Conservation (phyloP, 2,113 vertebrate genomes). For the Apteryx owenii region DNA sequence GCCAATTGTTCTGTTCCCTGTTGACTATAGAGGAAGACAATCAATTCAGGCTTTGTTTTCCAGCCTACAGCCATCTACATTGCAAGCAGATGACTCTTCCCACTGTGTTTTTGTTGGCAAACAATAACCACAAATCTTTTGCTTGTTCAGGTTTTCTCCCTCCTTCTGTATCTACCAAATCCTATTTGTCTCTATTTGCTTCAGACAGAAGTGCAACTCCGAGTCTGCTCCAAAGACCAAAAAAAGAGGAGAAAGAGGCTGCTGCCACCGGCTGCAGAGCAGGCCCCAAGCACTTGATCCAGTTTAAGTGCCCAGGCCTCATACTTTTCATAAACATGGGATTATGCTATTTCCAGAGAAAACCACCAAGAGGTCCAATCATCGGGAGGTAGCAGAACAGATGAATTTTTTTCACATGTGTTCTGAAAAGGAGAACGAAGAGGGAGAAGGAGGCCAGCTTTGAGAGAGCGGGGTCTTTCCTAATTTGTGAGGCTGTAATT, state of each 20-base stretch:
- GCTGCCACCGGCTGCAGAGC: not conserved
- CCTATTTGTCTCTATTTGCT: not conserved
- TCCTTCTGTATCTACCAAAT: not conserved
- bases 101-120: conserved; percentile 15
- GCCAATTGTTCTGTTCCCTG: not conserved
- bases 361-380: not conserved
- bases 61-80: not conserved
- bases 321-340: not conserved
- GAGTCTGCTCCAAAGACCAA: not conserved
- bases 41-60: conserved; percentile 56
- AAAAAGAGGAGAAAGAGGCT: not conserved
- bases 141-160: not conserved
- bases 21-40: not conserved
- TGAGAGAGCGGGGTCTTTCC: not conserved
- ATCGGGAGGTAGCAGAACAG: rapidly evolving
- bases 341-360: not conserved
- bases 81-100: not conserved
- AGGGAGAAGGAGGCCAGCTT: not conserved
- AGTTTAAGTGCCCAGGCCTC: not conserved
- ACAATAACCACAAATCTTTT: not conserved
- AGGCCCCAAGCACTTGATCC: not conserved
- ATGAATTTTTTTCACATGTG: not conserved
- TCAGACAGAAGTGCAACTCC: not conserved
- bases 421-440: not conserved
- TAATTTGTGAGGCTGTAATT: not conserved